Conservation (phyloP, 1,140 invertebrate species). For the Musca vetustissima region DNA sequence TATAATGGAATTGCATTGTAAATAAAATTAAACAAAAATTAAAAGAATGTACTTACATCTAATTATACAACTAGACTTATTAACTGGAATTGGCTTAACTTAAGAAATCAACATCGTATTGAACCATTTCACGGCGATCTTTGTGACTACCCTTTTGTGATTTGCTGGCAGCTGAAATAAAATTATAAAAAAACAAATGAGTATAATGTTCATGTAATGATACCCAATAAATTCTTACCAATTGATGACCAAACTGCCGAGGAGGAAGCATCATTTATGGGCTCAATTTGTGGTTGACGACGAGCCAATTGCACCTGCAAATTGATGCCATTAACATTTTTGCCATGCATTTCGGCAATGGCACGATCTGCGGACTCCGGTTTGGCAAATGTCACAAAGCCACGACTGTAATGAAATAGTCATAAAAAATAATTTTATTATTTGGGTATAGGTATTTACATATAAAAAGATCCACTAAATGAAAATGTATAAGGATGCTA, state of each 20-base stretch:
- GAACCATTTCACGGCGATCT: conserved; percentile 68
- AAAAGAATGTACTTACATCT: too few species aligned
- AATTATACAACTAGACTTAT: too few species aligned
- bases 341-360: conserved; percentile 84
- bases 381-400: conserved; percentile 92
- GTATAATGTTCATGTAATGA: neutral
- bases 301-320: conserved; percentile 78
- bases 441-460: too few species aligned
- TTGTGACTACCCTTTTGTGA: conserved; percentile 79
- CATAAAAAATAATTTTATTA: neutral
- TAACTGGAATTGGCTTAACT: conserved; percentile 27
- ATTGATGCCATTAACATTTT: conserved; percentile 75
- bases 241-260: conserved; percentile 79
- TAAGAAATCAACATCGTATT: conserved; percentile 66
- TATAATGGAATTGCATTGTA: too few species aligned
- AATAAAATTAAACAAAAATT: too few species aligned
- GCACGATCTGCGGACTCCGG: conserved; percentile 83
- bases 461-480: too few species aligned
- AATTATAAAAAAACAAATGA: conserved; percentile 27
- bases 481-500: neutral
- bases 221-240: conserved; percentile 55
- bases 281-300: conserved; percentile 79
- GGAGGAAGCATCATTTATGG: conserved; percentile 74
- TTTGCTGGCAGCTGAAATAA: conserved; percentile 67
- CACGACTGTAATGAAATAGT: conserved; percentile 61